A percentile compares a stretch with the other conserved stretches of the same genome.
These are phyloP conservation scores for Apistogramma diplotaenia DNA, from an alignment of 2,113 vertebrate genomes.

Conservation along the genomic window DNA sequence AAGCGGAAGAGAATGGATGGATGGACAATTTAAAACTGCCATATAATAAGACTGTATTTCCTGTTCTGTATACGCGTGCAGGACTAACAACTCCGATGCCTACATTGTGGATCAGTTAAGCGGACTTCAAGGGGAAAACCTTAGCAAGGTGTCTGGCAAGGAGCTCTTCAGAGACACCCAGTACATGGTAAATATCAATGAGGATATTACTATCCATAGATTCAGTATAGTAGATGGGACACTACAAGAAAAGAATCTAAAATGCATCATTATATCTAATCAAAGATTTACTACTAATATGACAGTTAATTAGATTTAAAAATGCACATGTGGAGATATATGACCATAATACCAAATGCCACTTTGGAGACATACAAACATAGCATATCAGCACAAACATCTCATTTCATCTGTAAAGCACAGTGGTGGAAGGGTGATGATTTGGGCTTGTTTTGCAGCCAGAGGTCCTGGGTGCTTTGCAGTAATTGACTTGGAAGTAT, in stretches of 20 bases:
- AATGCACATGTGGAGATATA: background rate
- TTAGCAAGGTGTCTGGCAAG: slow-evolving; percentile 66
- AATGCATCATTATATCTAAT: background rate
- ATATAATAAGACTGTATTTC: background rate
- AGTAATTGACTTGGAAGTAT: background rate
- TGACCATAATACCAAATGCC: background rate
- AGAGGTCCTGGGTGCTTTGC: background rate
- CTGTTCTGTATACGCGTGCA: background rate
- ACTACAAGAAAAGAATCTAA: background rate
- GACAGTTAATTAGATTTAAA: too few species aligned
- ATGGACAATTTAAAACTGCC: background rate
- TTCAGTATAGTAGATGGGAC: background rate
- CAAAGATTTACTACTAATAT: background rate
- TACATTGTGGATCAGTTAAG: slow-evolving; percentile 63
- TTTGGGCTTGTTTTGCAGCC: background rate
- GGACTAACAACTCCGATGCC: slow-evolving; percentile 65
- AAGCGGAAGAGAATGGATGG: too few species aligned
- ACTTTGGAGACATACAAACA: background rate
- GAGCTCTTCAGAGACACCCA: slow-evolving; percentile 70
- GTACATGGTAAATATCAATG: slow-evolving; percentile 59
- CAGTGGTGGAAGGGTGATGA: background rate
- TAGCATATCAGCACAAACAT: background rate
- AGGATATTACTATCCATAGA: background rate
- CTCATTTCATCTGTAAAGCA: background rate
- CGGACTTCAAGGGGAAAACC: slow-evolving; percentile 59